phyloP scores from a whole-genome alignment of 1,140 invertebrate species.

The Drosophila guanche region DNA sequence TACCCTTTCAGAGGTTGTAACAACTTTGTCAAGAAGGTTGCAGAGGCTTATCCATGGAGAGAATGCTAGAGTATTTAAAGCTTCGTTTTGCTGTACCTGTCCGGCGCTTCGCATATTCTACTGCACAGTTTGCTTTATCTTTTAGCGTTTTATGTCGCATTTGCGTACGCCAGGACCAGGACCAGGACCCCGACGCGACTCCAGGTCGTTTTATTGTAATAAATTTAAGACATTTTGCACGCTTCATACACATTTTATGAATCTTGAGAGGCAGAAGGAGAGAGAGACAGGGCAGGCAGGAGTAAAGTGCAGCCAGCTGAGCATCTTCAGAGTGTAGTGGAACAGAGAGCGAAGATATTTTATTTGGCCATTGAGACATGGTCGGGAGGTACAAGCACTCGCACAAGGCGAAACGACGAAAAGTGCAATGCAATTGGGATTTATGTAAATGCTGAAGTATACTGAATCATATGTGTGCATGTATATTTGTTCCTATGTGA shows the following conservation, averaged over 20 bases:
- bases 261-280: conserved; percentile 60
- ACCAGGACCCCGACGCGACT: conserved; percentile 25
- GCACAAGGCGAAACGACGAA: conserved; percentile 35
- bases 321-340: conserved; percentile 30
- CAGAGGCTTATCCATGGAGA: neutral
- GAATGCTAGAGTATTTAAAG: neutral
- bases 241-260: conserved; percentile 80
- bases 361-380: conserved; percentile 80
- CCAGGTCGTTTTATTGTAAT: conserved; percentile 80
- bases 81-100: too few relatives aligned
- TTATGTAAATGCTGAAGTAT: conserved; percentile 77
- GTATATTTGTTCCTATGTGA: neutral
- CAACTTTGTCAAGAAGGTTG: neutral
- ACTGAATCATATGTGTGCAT: too few relatives aligned
- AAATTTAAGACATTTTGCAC: conserved; percentile 82
- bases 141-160: conserved; percentile 80
- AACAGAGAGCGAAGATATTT: conserved; percentile 58
- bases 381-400: too few relatives aligned
- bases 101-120: neutral
- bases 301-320: conserved; percentile 72
- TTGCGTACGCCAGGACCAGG: conserved; percentile 61
- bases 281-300: neutral
- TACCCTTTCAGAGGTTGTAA: neutral
- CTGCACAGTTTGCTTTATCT: conserved; percentile 63
- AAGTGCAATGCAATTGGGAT: conserved; percentile 80